phyloP scores from a whole-genome alignment of 1,140 invertebrate species.

The Pseudomyrmex gracilis region DNA sequence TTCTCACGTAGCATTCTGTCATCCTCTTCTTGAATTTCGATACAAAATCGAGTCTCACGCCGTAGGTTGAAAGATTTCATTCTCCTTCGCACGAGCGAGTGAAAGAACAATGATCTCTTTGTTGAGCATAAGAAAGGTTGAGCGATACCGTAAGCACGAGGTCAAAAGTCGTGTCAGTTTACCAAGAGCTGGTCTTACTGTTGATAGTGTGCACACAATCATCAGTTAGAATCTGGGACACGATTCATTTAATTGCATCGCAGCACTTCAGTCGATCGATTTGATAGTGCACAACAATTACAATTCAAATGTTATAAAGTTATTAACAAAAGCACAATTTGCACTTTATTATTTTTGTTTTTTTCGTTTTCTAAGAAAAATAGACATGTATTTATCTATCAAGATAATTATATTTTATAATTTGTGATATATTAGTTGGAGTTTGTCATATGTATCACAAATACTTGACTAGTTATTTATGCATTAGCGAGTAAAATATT shows the following conservation, averaged over 20 bases:
- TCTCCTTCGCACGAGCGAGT: constrained; percentile 24
- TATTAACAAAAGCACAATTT: too few relatives aligned
- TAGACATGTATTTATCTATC: too few relatives aligned
- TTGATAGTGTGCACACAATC: constrained; percentile 43
- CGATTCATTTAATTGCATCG: constrained; percentile 51
- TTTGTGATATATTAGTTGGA: too few relatives aligned
- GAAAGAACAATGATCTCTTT: constrained; percentile 57
- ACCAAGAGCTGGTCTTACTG: constrained; percentile 46
- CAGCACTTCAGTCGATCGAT: constrained; percentile 9
- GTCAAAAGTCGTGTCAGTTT: constrained; percentile 50
- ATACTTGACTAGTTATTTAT: too few relatives aligned
- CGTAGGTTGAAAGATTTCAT: constrained; percentile 32
- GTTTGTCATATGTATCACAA: too few relatives aligned
- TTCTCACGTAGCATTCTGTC: constrained; percentile 29
- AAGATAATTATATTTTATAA: too few relatives aligned
- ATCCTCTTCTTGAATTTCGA: constrained; percentile 48
- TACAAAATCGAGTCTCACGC: constrained; percentile 16
- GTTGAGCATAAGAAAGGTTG: constrained; percentile 51
- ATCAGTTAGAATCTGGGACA: constrained; percentile 29
- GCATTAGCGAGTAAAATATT: too few relatives aligned
- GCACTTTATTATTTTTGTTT: too few relatives aligned
- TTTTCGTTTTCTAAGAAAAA: too few relatives aligned
- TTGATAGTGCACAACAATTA: constrained; percentile 27
- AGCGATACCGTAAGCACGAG: constrained; percentile 46
- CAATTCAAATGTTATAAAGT: constrained; percentile 26